Base-by-base conservation (phyloP, 2,113 vertebrate genomes). In the Channa argus region DNA sequence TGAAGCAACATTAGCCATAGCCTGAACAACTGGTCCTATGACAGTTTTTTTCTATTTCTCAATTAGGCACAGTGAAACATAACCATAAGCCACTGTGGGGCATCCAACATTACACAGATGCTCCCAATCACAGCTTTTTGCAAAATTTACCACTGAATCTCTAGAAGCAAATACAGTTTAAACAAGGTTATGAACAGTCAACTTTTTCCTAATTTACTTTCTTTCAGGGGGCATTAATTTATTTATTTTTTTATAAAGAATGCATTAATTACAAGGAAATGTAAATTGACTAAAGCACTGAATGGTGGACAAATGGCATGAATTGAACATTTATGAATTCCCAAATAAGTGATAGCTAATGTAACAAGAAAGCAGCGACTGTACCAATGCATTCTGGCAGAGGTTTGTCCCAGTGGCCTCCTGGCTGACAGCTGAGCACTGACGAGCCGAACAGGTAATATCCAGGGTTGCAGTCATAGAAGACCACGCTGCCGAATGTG, bases 301-400 rank as follows among this genome's bases (percentile, higher is more conserved):
- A 68, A 10, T 4, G 24, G 5, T 38, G 50, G 6, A 71, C 5
- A 51, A 43, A 63, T 39, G 54, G 8, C 12, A n/a, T 6, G 10
- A 62, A 49, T 5, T 63, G 33, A 24, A 24, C 24, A 24, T 24
- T 24, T 24, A 24, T 24, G 24, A 24, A 24, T 24, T 24, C 24
- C 24, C 24, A 24, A 24, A 24, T 41, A 7, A n/a, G 5, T 10
- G 6, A 38, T 47, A 8, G 2, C 3, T 2, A 10, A 6, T 34
- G 3, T 41, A 39, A 66, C 7, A 58, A 43, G 24, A 65, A 73
- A 50, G 93, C 2, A 65, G 60, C 6, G 90, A 58, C 63, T 92
- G 92, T 96, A 99, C 98, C 96, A 66, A 98, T 96, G 91, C 98
- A 99, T 88, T 99, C 97, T 49, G 97, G 98, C 12, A 99, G 91